Evolutionary conservation across 2,113 vertebrate genomes (phyloP).

Genomic region (Oophaga pumilio): DNA sequence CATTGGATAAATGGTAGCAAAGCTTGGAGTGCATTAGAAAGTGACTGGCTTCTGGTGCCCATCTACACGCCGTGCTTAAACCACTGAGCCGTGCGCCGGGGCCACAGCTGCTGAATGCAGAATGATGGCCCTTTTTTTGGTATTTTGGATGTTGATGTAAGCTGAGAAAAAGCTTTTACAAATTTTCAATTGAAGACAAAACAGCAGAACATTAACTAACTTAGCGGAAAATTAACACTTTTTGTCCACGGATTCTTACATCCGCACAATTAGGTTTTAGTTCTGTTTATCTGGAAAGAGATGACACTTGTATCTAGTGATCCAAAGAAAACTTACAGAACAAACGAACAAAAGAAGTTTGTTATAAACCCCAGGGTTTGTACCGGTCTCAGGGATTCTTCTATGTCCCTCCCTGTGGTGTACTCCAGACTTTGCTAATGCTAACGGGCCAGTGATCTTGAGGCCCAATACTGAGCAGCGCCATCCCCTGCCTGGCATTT

Average conservation of each 20-base stretch:
- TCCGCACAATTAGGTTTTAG: not conserved
- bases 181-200: not conserved
- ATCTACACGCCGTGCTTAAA: not conserved
- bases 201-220: constrained; percentile 27
- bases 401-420: no score
- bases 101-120: constrained; percentile 38
- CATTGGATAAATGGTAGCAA: constrained; percentile 41
- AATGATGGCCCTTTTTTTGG: not conserved
- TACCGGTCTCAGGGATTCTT: no score
- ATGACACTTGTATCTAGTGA: not conserved
- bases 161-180: constrained; percentile 31
- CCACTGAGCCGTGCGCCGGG: constrained; percentile 1
- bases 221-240: constrained; percentile 24
- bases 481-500: no score
- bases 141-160: constrained; percentile 31
- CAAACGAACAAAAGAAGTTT: no score
- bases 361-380: no score
- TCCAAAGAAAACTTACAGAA: not conserved
- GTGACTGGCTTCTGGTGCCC: constrained; percentile 31
- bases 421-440: no score
- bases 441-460: no score
- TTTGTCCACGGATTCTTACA: not conserved
- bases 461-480: no score
- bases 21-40: constrained; percentile 41
- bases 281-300: not conserved